phyloP scores from a whole-genome alignment of 2,113 vertebrate species.

The Grammomys surdaster region DNA sequence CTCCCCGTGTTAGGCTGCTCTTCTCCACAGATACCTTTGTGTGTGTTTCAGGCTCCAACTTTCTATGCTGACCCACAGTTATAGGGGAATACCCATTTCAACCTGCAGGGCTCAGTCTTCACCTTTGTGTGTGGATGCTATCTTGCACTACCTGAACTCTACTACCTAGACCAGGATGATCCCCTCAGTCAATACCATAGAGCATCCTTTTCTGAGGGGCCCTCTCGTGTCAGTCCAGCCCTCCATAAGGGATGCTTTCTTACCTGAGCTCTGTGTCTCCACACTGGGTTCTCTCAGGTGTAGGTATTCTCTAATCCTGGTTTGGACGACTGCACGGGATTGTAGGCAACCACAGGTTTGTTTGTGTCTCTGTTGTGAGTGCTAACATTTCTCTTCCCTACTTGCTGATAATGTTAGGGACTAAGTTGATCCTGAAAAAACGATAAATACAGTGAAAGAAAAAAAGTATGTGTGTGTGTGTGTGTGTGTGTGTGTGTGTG shows the following conservation, averaged over 20 bases:
- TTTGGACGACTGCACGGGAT: background rate
- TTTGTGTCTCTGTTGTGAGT: background rate
- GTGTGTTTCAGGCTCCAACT: background rate
- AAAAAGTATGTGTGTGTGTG: background rate
- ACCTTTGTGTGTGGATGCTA: background rate
- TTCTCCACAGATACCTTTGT: background rate
- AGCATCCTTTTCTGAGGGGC: background rate
- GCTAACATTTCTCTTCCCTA: background rate
- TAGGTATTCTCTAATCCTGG: background rate
- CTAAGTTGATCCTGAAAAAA: slow-evolving; percentile 28
- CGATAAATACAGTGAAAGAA: slow-evolving; percentile 34
- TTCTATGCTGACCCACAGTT: background rate
- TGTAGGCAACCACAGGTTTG: background rate
- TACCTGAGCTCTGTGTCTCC: background rate
- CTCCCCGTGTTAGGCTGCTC: background rate
- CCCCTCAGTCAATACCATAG: background rate
- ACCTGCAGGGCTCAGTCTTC: background rate
- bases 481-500: too few relatives aligned
- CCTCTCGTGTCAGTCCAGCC: background rate
- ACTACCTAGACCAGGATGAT: background rate
- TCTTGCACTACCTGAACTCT: background rate
- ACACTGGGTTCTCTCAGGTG: background rate
- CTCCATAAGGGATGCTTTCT: background rate
- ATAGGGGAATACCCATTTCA: background rate
- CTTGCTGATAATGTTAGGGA: background rate